Evolutionary conservation across 1,140 invertebrate genomes (phyloP).

Genomic region (Bombus huntii): DNA sequence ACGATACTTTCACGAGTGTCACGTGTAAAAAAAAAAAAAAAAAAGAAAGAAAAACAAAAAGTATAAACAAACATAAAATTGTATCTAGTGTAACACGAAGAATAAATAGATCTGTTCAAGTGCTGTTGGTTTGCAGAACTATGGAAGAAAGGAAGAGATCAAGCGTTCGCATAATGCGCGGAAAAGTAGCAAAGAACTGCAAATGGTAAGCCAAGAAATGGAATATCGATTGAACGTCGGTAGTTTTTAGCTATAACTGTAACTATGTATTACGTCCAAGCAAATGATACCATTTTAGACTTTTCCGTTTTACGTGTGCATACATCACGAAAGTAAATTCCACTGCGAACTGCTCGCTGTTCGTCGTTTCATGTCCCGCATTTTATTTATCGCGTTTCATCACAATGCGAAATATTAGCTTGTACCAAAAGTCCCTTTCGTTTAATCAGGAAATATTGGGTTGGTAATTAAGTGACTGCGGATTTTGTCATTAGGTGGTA

Average conservation of each 20-base stretch:
- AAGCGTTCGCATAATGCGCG: background rate
- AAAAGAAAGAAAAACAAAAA: too few species aligned
- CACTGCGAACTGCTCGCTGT: background rate
- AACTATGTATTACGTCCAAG: background rate
- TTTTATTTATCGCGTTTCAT: background rate
- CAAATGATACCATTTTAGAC: conserved; percentile 6
- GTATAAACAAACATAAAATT: background rate
- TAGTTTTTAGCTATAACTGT: conserved; percentile 10
- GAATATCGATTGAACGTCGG: conserved; percentile 24
- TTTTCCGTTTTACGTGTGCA: background rate
- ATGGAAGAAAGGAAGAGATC: conserved; percentile 9
- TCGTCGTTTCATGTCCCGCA: background rate
- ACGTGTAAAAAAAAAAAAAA: background rate
- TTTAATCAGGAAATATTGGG: too few species aligned
- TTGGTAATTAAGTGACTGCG: too few species aligned
- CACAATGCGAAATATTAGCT: background rate
- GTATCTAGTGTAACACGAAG: too few species aligned
- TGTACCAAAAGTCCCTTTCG: background rate
- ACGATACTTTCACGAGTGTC: background rate
- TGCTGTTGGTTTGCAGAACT: conserved; percentile 11
- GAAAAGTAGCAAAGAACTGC: conserved; percentile 6
- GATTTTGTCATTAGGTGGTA: too few species aligned
- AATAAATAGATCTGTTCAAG: background rate
- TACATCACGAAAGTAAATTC: background rate
- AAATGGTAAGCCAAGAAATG: conserved; percentile 24